A percentile compares a stretch with the other conserved stretches of the same genome.
These are phyloP conservation scores for Ochropacha duplaris DNA, from an alignment of 2,888 invertebrate genomes.

Conservation along the genomic window DNA sequence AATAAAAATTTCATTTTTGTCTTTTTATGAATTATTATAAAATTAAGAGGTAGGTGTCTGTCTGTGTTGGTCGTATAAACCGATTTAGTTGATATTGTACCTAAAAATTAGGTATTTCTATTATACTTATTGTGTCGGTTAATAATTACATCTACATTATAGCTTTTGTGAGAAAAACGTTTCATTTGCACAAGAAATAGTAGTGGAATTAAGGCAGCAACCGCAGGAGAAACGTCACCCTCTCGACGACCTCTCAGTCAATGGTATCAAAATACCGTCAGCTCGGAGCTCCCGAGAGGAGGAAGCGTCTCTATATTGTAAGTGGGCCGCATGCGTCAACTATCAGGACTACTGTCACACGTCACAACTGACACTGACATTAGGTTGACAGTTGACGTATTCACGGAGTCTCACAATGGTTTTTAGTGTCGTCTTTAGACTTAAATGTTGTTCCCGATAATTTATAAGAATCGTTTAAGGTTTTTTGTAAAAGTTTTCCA, in stretches of 20 bases:
- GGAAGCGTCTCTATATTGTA: background rate
- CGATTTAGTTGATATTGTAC: slow-evolving; percentile 79
- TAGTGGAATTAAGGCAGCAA: slow-evolving; percentile 63
- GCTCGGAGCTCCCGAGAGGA: background rate
- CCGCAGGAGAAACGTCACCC: slow-evolving; percentile 45
- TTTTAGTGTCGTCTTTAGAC: slow-evolving; percentile 66
- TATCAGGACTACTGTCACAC: slow-evolving; percentile 14
- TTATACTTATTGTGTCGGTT: slow-evolving; percentile 81
- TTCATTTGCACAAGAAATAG: slow-evolving; percentile 79
- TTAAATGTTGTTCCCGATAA: slow-evolving; percentile 81
- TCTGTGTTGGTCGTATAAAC: slow-evolving; percentile 74
- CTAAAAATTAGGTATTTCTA: slow-evolving; percentile 71
- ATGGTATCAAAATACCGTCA: background rate
- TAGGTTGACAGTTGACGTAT: slow-evolving; percentile 12
- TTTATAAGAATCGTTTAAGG: slow-evolving; percentile 70
- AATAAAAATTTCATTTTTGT: slow-evolving; percentile 67
- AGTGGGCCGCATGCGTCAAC: slow-evolving; percentile 8
- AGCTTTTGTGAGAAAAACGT: slow-evolving; percentile 75
- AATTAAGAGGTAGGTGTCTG: slow-evolving; percentile 77
- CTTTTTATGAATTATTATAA: slow-evolving; percentile 79
- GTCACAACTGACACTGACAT: slow-evolving; percentile 26
- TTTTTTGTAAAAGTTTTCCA: slow-evolving; percentile 60
- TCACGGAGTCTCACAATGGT: slow-evolving; percentile 35
- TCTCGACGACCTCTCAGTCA: background rate
- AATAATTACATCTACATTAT: slow-evolving; percentile 78